Conservation (phyloP, 2,888 invertebrate species). For the Tetragonisca angustula region DNA sequence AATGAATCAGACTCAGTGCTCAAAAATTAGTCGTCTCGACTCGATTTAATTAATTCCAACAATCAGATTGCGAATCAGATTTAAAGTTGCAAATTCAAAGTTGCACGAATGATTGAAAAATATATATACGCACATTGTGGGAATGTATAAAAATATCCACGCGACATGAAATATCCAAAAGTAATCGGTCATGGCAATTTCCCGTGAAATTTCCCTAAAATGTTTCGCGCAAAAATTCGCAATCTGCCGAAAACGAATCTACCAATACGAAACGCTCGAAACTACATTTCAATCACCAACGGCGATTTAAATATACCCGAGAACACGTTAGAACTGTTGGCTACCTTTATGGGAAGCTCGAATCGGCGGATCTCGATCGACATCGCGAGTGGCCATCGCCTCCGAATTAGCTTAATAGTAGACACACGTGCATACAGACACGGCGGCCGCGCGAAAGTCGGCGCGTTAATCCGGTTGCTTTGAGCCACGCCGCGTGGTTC, state of each 20-base stretch:
- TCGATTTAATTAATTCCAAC: too few relatives aligned
- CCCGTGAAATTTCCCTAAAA: background rate
- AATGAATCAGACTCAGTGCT: too few relatives aligned
- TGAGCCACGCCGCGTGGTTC: constrained; percentile 14
- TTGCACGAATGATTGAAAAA: too few relatives aligned
- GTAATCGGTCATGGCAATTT: background rate
- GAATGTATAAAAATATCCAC: too few relatives aligned
- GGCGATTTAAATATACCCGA: background rate
- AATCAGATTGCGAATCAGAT: too few relatives aligned
- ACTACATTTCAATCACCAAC: too few relatives aligned
- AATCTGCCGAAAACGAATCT: background rate
- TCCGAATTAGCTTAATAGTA: constrained; percentile 32
- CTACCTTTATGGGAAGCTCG: background rate
- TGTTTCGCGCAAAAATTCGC: background rate
- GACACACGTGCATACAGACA: background rate
- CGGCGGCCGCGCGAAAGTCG: constrained; percentile 11
- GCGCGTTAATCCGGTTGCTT: constrained; percentile 39
- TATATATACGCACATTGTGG: too few relatives aligned
- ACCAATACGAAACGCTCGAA: background rate
- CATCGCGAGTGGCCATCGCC: background rate
- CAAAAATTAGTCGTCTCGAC: too few relatives aligned
- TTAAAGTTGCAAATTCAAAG: too few relatives aligned
- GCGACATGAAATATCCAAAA: background rate
- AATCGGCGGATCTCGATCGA: background rate
- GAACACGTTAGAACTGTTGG: background rate